Base-by-base conservation (phyloP, 1,140 invertebrate species). In the Portunus trituberculatus region DNA sequence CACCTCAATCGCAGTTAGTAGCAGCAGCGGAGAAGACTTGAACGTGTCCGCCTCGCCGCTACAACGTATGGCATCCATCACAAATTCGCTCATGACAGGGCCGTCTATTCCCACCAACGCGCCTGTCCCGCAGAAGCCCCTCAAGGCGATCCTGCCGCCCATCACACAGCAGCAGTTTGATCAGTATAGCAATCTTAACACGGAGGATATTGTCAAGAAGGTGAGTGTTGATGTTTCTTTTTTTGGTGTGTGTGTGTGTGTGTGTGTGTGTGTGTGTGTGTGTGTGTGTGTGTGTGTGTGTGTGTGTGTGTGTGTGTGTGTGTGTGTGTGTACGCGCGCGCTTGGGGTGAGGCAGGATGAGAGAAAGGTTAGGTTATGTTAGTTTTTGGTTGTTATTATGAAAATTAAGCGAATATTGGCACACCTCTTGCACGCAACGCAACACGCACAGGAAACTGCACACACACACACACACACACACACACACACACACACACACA, bases 91-190 rank as follows among this genome's bases (percentile, higher is more conserved):
- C 95, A 99, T 99, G 96, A 99, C 99, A 91, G 99, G 99, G 97
- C 98, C 98, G 91, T 98, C 98, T 67, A 98, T 98, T 90, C 95
- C 96, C 20, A 98, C 98, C 96, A 98, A 98, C 96, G 96, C 97
- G 90, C 97, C 98, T 91, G 97, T 98, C 10, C 98, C 98, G 82
- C 98, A 99, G 96, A 97, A 99, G 95, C 99, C 99, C 20, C 98
- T 99, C 94, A 99, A 99, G 97, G 99, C 99, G 14, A 99, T 99
- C 25, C 97, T 99, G 96, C 99, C 99, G 31, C 99, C 99, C 0
- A 99, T 99, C 95, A 99, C 99, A 0, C 99, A 99, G 97, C 99
- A 99, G 96, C 99, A 99, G 97, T 99, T 99, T 97, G 99, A 99
- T 97, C 98, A 99, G 97, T 99, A 99, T 97, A 99, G 99, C 97